Percentiles rank a stretch among this genome's conserved stretches.
Conservation (phyloP, 2,888 invertebrate species). For the Druceiella hillmani region DNA sequence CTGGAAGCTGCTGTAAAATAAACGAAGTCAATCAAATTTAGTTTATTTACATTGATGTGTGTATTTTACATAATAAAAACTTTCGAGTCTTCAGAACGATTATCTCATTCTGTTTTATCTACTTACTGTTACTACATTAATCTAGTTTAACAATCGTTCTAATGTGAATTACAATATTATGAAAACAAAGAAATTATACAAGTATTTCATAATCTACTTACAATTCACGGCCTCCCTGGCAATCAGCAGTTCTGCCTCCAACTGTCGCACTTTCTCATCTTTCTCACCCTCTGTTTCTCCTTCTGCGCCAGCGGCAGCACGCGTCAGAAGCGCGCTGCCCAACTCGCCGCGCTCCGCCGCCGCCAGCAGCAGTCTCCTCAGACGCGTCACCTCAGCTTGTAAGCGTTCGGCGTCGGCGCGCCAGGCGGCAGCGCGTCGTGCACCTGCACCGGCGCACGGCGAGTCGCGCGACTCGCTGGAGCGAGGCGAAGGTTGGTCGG, state of each 20-base stretch:
- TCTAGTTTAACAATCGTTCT: too few relatives aligned
- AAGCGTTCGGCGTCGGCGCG: constrained; percentile 21
- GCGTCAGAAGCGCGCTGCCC: constrained; percentile 45
- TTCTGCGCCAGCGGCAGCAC: constrained; percentile 55
- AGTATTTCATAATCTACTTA: too few relatives aligned
- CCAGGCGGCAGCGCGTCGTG: constrained; percentile 19
- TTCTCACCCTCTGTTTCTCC: constrained; percentile 42
- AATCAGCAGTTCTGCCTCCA: constrained; percentile 68
- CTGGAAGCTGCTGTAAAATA: too few relatives aligned
- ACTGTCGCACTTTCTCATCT: constrained; percentile 48
- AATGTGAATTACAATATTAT: too few relatives aligned
- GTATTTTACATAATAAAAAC: too few relatives aligned
- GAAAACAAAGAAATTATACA: too few relatives aligned
- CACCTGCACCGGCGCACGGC: constrained; percentile 33
- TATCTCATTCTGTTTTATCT: too few relatives aligned
- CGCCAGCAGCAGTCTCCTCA: constrained; percentile 60
- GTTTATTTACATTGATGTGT: too few relatives aligned
- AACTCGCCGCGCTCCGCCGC: constrained; percentile 56
- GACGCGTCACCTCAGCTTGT: constrained; percentile 63
- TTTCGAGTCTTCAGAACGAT: too few relatives aligned
- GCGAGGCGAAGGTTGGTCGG: constrained; percentile 19
- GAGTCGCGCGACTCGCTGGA: constrained; percentile 30
- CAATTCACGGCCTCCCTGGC: constrained; percentile 72
- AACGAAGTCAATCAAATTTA: too few relatives aligned
- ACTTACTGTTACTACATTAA: too few relatives aligned